Evolutionary conservation across 2,888 invertebrate species (phyloP), one percentile per base, ranked within the genome.

Genomic region (Apodemia duryi): DNA sequence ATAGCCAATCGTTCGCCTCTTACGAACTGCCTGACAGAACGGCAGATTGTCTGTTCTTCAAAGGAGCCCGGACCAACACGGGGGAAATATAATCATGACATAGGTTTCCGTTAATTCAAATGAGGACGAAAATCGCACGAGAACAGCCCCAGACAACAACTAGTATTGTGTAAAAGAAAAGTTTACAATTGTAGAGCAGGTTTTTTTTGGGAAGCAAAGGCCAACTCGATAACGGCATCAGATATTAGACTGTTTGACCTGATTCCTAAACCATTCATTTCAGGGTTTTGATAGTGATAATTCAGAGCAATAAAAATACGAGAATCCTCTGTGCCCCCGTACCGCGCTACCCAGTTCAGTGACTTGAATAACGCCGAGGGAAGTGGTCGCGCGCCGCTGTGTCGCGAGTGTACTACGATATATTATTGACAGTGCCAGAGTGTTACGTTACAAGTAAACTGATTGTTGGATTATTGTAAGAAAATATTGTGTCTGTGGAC

Each of bases 341-440:
- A 82, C 82, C 83, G 82, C 71, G 81, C 79, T 81, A 80, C 73
- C 73, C 80, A 77, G 89, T 89, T 91, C 90, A 91, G 89, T 91
- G 90, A 89, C 88, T 89, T 80, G 85, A 77, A 76, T 76, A 72
- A 81, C 81, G 84, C 79, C 75, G 79, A 70, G 71, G 68, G 35
- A 77, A 69, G 73, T 69, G 81, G 77, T 81, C 84, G 85, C 74
- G 74, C 69, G 66, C 61, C 65, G 66, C 68, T 65, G 74, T 68
- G 78, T 84, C 82, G 84, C 84, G 57, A 57, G 57, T 57, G 57
- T 57, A 57, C 57, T 57, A 57, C 57, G 57, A 57, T 57, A 57
- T 57, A 32, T 29, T 54, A 85, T 87, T 88, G 87, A 86, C 87
- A 86, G 82, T 72, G 85, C 85, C 86, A 84, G 79, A 72, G 77